Percentiles rank a stretch among this genome's conserved stretches.
Conservation (phyloP, 2,113 vertebrate species). For the Zapus hudsonius region DNA sequence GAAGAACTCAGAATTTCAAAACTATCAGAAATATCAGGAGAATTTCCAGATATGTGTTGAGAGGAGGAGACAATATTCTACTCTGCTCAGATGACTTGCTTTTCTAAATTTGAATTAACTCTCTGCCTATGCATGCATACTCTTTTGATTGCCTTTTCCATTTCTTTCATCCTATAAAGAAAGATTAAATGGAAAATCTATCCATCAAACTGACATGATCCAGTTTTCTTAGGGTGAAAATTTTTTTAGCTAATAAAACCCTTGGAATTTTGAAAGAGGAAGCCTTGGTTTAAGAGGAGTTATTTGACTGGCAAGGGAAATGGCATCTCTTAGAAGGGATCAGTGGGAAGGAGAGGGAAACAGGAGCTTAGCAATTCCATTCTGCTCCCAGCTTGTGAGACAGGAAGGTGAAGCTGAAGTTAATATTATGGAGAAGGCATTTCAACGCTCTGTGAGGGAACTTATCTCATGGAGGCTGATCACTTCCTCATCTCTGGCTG, state of each 20-base stretch:
- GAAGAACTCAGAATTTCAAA: neutral
- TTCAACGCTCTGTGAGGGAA: neutral
- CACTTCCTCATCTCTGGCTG: neutral
- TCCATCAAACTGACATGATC: neutral
- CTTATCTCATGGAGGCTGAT: neutral
- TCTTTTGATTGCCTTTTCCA: neutral
- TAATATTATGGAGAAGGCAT: neutral
- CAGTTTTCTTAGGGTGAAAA: neutral
- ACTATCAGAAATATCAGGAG: too few species aligned
- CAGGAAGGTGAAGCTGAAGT: neutral
- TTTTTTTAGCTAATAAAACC: slow-evolving; percentile 17
- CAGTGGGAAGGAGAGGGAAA: neutral
- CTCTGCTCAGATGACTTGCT: neutral
- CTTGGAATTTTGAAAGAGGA: slow-evolving; percentile 21
- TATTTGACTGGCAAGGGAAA: neutral
- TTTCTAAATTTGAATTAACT: neutral
- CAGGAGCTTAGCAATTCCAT: neutral
- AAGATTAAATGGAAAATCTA: neutral
- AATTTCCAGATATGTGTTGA: neutral
- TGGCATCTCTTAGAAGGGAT: neutral
- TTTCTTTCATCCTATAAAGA: neutral
- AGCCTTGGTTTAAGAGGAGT: neutral
- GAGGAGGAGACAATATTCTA: neutral
- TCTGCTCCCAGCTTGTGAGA: neutral
- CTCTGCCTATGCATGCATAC: neutral